Base-by-base conservation (phyloP, 1,140 invertebrate species). In the Camponotus floridanus region DNA sequence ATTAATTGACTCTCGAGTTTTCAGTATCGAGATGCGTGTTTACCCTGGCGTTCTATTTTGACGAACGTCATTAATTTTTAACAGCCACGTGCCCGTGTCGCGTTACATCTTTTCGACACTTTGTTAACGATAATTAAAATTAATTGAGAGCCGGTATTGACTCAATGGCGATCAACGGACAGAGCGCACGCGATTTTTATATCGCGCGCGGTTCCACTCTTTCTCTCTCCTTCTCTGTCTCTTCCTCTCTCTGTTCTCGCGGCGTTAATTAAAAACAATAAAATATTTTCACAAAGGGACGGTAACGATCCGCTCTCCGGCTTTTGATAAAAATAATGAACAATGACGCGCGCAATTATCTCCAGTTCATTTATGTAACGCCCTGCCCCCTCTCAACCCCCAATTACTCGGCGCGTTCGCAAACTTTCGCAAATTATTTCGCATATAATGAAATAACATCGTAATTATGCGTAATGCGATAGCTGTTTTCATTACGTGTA, bases 91-190 rank as follows among this genome's bases (percentile, higher is more conserved):
- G 61, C 59, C 59, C 57, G 39, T 74, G 55, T 76, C 45, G 15
- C 61, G 73, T 85, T 85, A 76, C 81, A 78, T 78, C 81, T 78
- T 85, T 78, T 65, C 71, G 62, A 26, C 73, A 78, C 74, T 78
- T 78, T 76, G 73, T 85, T 85, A 85, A 85, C 81, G 73, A 78
- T 85, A 65, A 85, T 85, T 85, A 85, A 85, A 83, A 83, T 83
- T 83, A 83, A 83, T 83, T 83, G 79, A 83, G 39, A 83, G 31
- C 67, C 51, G 33, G 51, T 73, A 74, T 83, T 70, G 79, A 74
- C 31, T 7, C 48, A 26, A 61, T 61, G 55, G 21, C 61, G 70
- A 73, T 74, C 42, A 15, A 31, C 9, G 70, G 45, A 21, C 59
- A 15, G 18, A 13, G 33, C 67, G 39, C 33, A 8, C 5, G 11